phyloP scores from a whole-genome alignment of 2,797 vertebrate genomes.

The Margarornis squamiger region DNA sequence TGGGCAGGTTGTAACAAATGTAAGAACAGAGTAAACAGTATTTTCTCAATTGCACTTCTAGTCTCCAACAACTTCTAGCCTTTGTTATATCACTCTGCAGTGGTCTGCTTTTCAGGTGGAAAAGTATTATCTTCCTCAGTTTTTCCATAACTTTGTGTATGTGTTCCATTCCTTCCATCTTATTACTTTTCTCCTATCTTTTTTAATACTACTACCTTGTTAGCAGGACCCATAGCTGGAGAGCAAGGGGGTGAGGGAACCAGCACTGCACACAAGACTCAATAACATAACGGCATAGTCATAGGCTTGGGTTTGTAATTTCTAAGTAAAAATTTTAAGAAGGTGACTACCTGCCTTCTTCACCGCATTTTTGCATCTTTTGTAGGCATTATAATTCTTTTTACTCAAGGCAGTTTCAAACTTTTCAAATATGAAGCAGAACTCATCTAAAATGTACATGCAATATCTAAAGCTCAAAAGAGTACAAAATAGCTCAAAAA shows the following conservation, averaged over 20 bases:
- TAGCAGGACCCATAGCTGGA: neutral
- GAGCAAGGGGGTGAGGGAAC: neutral
- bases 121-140: neutral
- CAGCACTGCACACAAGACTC: neutral
- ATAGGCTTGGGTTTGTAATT: neutral
- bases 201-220: neutral
- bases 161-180: neutral
- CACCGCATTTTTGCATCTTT: neutral
- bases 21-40: neutral
- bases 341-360: neutral
- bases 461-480: neutral
- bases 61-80: neutral
- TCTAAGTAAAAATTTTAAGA: neutral
- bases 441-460: neutral
- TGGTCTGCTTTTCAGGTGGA: neutral
- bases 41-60: neutral
- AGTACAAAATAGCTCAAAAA: neutral
- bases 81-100: neutral
- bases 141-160: neutral
- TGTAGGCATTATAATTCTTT: neutral
- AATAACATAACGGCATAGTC: neutral
- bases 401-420: neutral
- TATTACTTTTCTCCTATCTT: neutral
- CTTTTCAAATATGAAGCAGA: neutral
- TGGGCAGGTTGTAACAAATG: too few relatives aligned